Percentiles rank a stretch among this genome's conserved stretches.
Evolutionary conservation across 53 echinoderm and acorn worm species (phyloP).

Genomic region (Luidia sarsii): DNA sequence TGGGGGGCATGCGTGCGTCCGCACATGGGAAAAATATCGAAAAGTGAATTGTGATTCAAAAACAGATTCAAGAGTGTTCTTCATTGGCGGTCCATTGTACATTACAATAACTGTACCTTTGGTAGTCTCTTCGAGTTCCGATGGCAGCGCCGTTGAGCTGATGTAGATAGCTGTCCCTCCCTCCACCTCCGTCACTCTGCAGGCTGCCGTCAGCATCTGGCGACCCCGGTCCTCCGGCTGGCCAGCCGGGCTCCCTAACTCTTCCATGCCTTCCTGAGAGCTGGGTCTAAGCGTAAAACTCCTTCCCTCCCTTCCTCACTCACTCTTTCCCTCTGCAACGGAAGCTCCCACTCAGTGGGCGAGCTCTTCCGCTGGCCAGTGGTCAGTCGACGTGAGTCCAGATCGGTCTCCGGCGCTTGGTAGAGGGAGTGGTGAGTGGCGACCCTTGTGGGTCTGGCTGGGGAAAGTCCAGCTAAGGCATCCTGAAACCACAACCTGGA

Average conservation of each 20-base stretch:
- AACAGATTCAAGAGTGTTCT: no score
- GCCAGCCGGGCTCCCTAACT: not conserved
- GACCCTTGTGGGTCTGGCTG: not conserved
- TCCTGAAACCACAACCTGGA: conserved; percentile 30
- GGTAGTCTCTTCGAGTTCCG: not conserved
- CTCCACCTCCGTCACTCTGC: conserved; percentile 28
- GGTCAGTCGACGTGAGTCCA: no score
- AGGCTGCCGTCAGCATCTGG: conserved; percentile 15
- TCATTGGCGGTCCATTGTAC: no score
- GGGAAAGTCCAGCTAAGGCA: not conserved
- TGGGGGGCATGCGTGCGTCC: no score
- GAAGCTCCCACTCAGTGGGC: no score
- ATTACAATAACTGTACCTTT: conserved; percentile 11
- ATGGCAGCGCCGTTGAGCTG: not conserved
- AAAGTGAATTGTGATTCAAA: no score
- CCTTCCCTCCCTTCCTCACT: no score
- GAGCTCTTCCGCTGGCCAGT: no score
- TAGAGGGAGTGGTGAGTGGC: not conserved
- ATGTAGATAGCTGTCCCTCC: conserved; percentile 45
- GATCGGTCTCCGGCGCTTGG: no score
- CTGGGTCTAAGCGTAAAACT: no score
- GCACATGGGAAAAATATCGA: no score
- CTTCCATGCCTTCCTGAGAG: conserved; percentile 17
- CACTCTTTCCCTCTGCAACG: no score
- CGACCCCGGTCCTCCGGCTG: conserved; percentile 14